Base-by-base conservation (phyloP, 2,797 vertebrate species). In the Microtus agrestis region DNA sequence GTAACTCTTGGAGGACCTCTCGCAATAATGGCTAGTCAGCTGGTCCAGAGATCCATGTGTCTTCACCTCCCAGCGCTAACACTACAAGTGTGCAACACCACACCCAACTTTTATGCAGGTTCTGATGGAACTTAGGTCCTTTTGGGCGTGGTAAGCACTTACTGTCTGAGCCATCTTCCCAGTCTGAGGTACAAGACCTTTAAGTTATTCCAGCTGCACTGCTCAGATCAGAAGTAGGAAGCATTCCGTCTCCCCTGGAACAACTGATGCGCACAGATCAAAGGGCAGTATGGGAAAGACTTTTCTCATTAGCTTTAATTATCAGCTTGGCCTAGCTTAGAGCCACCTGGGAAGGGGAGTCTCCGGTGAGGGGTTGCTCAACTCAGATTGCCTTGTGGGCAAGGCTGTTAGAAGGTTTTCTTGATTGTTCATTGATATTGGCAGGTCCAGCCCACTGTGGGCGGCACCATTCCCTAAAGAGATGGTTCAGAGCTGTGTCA, bases 171-270 rank as follows among this genome's bases (percentile, higher is more conserved):
- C 17, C 0, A 1, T 77, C 61, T 85, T n/a, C 25, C 25, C 5
- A 17, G n/a, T 27, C n/a, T 56, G 69, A 37, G 25, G 15, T 19
- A 31, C 25, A 56, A 51, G 40, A 78, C 79, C 19, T 89, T 73
- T 51, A 19, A 65, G 51, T 89, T 29, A 40, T 7, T 31, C 63
- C 31, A 80, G 25, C 12, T 34, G 1, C 48, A n/a, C 31, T 6
- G 29, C n/a, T 87, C 34, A 54, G n/a, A 61, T 27, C 25, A 23
- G 87, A 87, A 56, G 63, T 67, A 92, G 77, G 87, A 89, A 92
- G 23, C 43, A 1, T 65, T 51, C 76, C 34, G 40, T 37, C 67
- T 19, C 25, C 1, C 40, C 80, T 31, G 21, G 48, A 92, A 94
- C 59, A 73, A 89, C 0, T 13, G 79, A 63, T 40, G 46, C 31